A percentile compares a stretch with the other conserved stretches of the same genome.
Conservation (phyloP, 2,888 invertebrate genomes). For the Antitype chi region DNA sequence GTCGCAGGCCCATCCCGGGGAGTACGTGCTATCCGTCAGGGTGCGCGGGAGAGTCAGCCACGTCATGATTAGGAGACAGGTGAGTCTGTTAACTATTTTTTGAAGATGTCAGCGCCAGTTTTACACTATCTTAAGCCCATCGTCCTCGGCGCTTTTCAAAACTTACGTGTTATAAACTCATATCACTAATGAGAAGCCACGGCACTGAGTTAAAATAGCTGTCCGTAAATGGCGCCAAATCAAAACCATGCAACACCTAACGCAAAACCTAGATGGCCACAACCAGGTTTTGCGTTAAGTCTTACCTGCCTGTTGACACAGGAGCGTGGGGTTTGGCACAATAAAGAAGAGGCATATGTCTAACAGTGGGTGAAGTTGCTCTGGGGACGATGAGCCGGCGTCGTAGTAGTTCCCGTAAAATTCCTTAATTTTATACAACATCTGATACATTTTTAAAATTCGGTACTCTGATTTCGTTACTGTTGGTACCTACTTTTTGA, state of each 20-base stretch:
- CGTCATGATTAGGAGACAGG: slow-evolving; percentile 97
- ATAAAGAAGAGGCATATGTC: too few species aligned
- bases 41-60: slow-evolving; percentile 98
- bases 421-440: neutral
- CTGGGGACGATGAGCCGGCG: too few species aligned
- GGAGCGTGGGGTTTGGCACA: too few species aligned
- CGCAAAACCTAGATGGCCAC: too few species aligned
- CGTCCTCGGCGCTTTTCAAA: neutral
- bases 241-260: too few species aligned
- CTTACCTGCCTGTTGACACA: too few species aligned
- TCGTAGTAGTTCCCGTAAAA: neutral
- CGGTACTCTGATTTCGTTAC: neutral
- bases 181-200: neutral
- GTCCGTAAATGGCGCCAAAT: too few species aligned
- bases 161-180: neutral
- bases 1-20: slow-evolving; percentile 98
- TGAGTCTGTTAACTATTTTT: slow-evolving; percentile 62
- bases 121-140: neutral
- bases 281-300: too few species aligned
- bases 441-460: neutral
- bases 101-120: neutral
- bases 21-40: slow-evolving; percentile 98
- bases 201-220: too few species aligned
- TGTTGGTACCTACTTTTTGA: too few species aligned
- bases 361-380: too few species aligned